A percentile compares a stretch with the other conserved stretches of the same genome.
Evolutionary conservation across 1,140 invertebrate species (phyloP).

Genomic region (Marisa cornuarietis): DNA sequence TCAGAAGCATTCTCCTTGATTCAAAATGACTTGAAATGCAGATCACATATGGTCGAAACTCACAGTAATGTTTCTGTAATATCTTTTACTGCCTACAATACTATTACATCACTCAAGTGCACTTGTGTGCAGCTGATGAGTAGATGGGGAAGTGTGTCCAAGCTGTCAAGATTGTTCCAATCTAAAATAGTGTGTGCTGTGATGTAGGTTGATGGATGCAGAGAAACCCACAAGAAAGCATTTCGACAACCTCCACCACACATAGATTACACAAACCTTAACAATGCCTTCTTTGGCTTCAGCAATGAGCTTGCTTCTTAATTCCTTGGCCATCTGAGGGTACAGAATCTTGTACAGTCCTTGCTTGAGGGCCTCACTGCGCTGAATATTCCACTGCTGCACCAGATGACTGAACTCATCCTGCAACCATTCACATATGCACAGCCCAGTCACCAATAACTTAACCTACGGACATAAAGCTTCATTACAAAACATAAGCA

Average conservation of each 20-base stretch:
- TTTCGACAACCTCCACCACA: neutral
- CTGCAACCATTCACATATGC: slow-evolving; percentile 59
- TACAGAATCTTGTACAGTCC: slow-evolving; percentile 89
- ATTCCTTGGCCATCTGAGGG: slow-evolving; percentile 88
- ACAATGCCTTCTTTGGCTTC: slow-evolving; percentile 93
- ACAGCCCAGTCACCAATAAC: too few species aligned
- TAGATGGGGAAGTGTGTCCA: too few species aligned
- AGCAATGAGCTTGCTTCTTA: slow-evolving; percentile 80
- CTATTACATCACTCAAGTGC: too few species aligned
- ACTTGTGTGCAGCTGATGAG: too few species aligned
- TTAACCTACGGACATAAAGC: neutral
- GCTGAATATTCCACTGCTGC: slow-evolving; percentile 93
- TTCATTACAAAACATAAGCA: slow-evolving; percentile 1
- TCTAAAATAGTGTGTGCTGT: too few species aligned
- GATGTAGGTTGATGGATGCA: neutral
- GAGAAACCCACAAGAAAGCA: neutral
- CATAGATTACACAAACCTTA: slow-evolving; percentile 57
- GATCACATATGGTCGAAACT: too few species aligned
- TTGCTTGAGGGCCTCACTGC: slow-evolving; percentile 86
- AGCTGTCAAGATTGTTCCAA: too few species aligned
- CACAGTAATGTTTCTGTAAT: too few species aligned
- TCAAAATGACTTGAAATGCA: too few species aligned
- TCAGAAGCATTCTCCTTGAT: too few species aligned
- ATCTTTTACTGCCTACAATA: too few species aligned
- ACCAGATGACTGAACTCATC: slow-evolving; percentile 97